Evolutionary conservation across 2,797 vertebrate genomes (phyloP), one percentile per base, ranked within the genome.

Genomic region (Sebastes melanostomus): DNA sequence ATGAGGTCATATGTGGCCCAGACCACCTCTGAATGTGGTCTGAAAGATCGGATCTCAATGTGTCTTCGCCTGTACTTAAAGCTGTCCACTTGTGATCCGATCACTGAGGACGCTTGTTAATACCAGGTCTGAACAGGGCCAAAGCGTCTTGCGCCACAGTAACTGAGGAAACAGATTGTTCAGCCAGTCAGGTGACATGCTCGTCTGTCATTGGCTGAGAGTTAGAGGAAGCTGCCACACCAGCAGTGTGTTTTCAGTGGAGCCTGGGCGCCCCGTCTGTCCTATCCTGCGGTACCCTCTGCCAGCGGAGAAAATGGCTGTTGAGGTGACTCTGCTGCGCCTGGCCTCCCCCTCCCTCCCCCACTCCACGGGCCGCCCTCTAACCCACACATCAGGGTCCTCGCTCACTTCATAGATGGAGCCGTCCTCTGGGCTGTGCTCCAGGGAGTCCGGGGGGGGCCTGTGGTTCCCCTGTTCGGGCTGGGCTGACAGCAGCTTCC

Each of bases 381-480:
- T 94, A n/a, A 97, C 97, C 97, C 97, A 98, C 59, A 98, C 90
- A 0, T 97, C 96, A 0, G 98, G 97, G 83, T 98, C 97, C 0
- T 97, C 97, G 0, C 94, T 97, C 93, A 98, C 95, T 90, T 98
- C 97, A 0, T 98, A 98, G 91, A 98, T 97, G 82, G 97, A 98
- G 8, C 97, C 96, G 0, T 98, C 97, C 89, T 98, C 97, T 13
- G 95, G 96, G 0, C 95, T 90, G 88, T 97, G 97, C 25, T 95
- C 96, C 36, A 92, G 88, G 0, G 89, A 20, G 0, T 89, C 85
- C 0, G 77, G 72, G 0, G 80, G 84, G 0, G 82, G 7, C 6
- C 63, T 60, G 0, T n/a, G 66, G 0, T 55, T 71, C 0, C 87
- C 92, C 9, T 80, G 74, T 0, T 97, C 96, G 0, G 91, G 79